A percentile compares a stretch with the other conserved stretches of the same genome.
phyloP scores from a whole-genome alignment of 2,113 vertebrate genomes.

The Herpetotheres cachinnans region DNA sequence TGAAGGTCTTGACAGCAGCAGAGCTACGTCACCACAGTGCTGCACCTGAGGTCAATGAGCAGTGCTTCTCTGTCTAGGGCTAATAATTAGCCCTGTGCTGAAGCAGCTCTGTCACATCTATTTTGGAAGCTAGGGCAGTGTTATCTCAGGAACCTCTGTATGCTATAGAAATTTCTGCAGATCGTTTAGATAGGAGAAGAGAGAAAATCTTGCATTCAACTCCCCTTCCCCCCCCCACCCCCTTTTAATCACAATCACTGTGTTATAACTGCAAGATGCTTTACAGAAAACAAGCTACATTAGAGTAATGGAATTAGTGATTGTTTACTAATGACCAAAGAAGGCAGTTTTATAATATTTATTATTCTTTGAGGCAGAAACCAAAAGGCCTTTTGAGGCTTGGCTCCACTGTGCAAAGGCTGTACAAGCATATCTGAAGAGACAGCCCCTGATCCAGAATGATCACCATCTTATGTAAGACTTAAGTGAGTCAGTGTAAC shows the following conservation, averaged over 20 bases:
- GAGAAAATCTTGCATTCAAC: background rate
- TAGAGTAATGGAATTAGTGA: background rate
- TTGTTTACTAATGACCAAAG: background rate
- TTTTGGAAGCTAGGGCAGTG: background rate
- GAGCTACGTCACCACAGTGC: background rate
- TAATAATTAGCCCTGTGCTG: background rate
- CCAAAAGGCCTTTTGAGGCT: background rate
- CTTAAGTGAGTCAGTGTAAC: background rate
- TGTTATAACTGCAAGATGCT: background rate
- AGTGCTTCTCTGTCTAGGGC: background rate
- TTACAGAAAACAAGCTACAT: background rate
- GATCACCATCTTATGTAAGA: background rate
- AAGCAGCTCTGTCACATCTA: background rate
- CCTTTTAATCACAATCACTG: background rate
- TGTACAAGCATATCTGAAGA: background rate
- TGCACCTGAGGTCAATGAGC: background rate
- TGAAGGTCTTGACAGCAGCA: background rate
- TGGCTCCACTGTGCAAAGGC: background rate
- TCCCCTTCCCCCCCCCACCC: fast-evolving
- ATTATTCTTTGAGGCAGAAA: background rate
- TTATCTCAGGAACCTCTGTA: background rate
- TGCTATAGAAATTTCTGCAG: background rate
- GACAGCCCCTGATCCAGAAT: background rate
- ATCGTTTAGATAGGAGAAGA: background rate
- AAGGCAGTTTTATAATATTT: background rate